Evolutionary conservation across 2,797 vertebrate species (phyloP), one percentile per base, ranked within the genome.

Genomic region (Malurus splendens): DNA sequence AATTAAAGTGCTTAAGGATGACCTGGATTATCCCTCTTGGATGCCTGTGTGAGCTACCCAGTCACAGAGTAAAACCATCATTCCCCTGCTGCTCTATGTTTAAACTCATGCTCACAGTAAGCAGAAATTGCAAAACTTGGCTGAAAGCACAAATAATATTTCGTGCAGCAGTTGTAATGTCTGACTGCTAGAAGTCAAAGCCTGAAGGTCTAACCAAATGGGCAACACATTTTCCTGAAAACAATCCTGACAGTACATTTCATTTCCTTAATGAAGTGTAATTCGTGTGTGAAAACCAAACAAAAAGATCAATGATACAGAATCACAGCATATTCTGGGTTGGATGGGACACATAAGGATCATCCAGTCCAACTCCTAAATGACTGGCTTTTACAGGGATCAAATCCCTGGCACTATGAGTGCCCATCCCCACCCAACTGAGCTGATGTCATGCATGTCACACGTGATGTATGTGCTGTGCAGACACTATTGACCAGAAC

Each of bases 1-100:
- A 92, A 84, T 93, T 84, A 59, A 83, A 92, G 54, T 0, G 16
- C 71, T 86, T 82, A 48, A 89, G 60, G 68, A 87, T 89, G 92
- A 90, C 36, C 50, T 39, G 74, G 77, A 92, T 91, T 90, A 92
- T 79, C 61, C 71, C 52, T 68, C 39, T 74, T 86, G 86, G 57
- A 84, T 0, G 28, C 19, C 50, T 87, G 47, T 11, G n/a, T 50
- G 60, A 78, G 47, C 47, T 82, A 57, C 64, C 36, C 82, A 54
- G 71, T 73, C 78, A 72, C 18, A 86, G 38, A 81, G 56, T 24
- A 85, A 57, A 73, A 36, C 23, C 47, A 77, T 62, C 61, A 72
- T 13, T 47, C 62, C 42, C 20, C 5, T 5, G 0, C 42, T 84
- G 61, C 51, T 79, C 1, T 11, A 54, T 90, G 82, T 76, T 87